Evolutionary conservation across 2,797 vertebrate genomes (phyloP).

Genomic region (Labroides dimidiatus): DNA sequence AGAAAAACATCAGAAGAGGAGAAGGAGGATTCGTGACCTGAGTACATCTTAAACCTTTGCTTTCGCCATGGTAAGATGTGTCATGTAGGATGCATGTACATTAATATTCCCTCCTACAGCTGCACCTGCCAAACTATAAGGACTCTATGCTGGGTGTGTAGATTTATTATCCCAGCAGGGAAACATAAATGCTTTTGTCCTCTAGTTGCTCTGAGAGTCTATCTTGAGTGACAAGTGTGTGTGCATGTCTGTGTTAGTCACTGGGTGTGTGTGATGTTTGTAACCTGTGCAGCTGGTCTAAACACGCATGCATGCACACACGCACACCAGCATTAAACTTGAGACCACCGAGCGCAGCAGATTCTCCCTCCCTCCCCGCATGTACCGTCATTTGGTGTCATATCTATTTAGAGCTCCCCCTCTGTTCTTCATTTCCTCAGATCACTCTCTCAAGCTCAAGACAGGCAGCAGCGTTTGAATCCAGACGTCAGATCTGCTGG

Average conservation of each 20-base stretch:
- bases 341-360: constrained; percentile 69
- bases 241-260: constrained; percentile 34
- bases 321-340: constrained; percentile 60
- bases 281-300: constrained; percentile 54
- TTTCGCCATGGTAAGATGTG: background rate
- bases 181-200: constrained; percentile 24
- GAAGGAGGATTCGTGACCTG: too few relatives aligned
- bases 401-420: constrained; percentile 77
- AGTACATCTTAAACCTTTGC: background rate
- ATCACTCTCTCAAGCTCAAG: constrained; percentile 53
- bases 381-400: constrained; percentile 67
- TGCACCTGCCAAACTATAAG: constrained; percentile 4
- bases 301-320: background rate
- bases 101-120: background rate
- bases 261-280: constrained; percentile 36
- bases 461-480: constrained; percentile 54
- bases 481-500: constrained; percentile 16
- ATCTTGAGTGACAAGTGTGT: constrained; percentile 33
- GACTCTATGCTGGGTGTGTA: background rate
- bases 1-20: too few relatives aligned
- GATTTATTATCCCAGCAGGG: constrained; percentile 19
- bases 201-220: constrained; percentile 10
- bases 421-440: constrained; percentile 64
- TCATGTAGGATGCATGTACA: constrained; percentile 1
- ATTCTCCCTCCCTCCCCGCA: constrained; percentile 54